Percentiles rank a stretch among this genome's conserved stretches.
Conservation (phyloP, 2,113 vertebrate genomes). For the Donacobius atricapilla region DNA sequence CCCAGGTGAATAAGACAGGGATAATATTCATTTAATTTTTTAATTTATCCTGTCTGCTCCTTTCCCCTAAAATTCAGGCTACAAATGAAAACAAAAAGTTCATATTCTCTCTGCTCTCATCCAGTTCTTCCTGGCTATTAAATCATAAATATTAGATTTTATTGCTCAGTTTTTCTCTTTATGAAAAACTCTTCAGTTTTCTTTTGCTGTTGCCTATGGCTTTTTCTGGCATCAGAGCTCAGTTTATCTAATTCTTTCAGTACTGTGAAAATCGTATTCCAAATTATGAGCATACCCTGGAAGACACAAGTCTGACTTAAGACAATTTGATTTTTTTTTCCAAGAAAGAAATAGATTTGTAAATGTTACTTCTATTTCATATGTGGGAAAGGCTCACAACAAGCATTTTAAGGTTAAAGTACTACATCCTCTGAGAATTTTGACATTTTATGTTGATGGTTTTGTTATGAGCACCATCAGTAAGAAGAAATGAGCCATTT, state of each 20-base stretch:
- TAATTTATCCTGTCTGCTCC: rapidly evolving
- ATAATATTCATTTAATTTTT: too few relatives aligned
- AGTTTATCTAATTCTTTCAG: background rate
- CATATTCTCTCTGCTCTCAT: background rate
- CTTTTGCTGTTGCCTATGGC: background rate
- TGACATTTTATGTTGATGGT: background rate
- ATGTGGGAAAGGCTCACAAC: background rate
- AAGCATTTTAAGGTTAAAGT: background rate
- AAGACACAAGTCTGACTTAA: background rate
- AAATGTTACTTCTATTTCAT: background rate
- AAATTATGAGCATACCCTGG: background rate
- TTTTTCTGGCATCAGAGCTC: background rate
- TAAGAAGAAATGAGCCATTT: background rate
- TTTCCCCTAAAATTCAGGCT: background rate
- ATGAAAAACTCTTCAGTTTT: background rate
- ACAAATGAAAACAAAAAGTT: background rate
- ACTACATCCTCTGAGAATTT: background rate
- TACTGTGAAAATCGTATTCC: background rate
- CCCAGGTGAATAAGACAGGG: background rate
- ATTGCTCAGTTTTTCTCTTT: background rate
- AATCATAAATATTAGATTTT: background rate
- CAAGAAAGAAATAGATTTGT: background rate
- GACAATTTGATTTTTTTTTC: background rate
- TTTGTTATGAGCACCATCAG: background rate
- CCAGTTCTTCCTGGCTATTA: background rate